phyloP scores from a whole-genome alignment of 1,140 invertebrate species.

The Drosophila albomicans region DNA sequence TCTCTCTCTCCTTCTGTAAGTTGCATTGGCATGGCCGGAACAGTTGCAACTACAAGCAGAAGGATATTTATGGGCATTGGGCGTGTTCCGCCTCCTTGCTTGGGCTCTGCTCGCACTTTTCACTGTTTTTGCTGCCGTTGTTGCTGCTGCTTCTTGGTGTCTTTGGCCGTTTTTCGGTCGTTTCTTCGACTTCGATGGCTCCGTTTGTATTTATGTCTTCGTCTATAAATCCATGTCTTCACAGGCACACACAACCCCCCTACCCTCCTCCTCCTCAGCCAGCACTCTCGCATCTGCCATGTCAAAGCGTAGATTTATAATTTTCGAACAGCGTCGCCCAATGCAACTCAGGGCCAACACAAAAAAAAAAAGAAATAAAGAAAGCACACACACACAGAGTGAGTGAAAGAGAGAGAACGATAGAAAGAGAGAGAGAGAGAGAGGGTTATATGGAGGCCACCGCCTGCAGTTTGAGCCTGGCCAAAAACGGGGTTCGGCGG shows the following conservation, averaged over 20 bases:
- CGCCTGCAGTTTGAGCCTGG: conserved; percentile 22
- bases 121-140: conserved; percentile 51
- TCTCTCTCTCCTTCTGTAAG: neutral
- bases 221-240: conserved; percentile 82
- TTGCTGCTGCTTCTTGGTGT: conserved; percentile 43
- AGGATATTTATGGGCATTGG: conserved; percentile 81
- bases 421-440: neutral
- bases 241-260: conserved; percentile 34
- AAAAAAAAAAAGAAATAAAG: conserved; percentile 42
- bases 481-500: conserved; percentile 32
- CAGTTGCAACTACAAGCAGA: conserved; percentile 60
- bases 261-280: neutral
- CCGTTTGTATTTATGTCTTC: conserved; percentile 81
- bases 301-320: conserved; percentile 83
- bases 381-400: neutral
- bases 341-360: conserved; percentile 48
- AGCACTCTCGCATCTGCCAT: conserved; percentile 64
- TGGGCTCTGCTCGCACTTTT: conserved; percentile 55
- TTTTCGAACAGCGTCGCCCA: conserved; percentile 71
- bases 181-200: conserved; percentile 57
- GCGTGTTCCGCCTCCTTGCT: conserved; percentile 76
- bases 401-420: neutral
- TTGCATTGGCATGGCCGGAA: conserved; percentile 13
- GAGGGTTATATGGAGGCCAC: neutral
- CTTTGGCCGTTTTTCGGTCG: conserved; percentile 55